Evolutionary conservation across 1,140 invertebrate genomes (phyloP).

Genomic region (Monochamus saltuarius): DNA sequence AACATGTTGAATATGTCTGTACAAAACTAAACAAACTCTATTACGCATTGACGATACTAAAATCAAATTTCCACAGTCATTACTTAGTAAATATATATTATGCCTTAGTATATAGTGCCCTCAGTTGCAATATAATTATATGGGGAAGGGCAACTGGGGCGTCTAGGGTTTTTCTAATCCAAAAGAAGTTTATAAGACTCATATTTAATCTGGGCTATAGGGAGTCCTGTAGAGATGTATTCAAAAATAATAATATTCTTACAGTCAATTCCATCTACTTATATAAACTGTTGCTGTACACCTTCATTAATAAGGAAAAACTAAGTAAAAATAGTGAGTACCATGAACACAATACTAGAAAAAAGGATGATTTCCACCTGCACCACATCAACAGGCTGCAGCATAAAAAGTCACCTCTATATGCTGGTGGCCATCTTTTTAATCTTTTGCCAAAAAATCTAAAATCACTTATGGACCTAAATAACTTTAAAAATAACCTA

Average conservation of each 20-base stretch:
- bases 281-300: not conserved
- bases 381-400: not conserved
- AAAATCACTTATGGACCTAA: not conserved
- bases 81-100: conserved; percentile 3
- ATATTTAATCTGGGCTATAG: not conserved
- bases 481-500: not conserved
- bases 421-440: conserved; percentile 4
- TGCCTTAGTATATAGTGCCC: not conserved
- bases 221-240: too few relatives aligned
- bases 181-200: conserved; percentile 3
- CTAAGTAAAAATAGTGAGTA: not conserved
- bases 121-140: conserved; percentile 1
- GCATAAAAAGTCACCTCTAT: not conserved
- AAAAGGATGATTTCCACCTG: not conserved
- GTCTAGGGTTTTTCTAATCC: not conserved
- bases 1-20: not conserved
- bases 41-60: not conserved
- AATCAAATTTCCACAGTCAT: conserved; percentile 1
- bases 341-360: conserved; percentile 8
- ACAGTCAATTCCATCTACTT: not conserved
- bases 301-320: not conserved
- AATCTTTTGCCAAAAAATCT: conserved; percentile 3
- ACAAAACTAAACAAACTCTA: conserved; percentile 2
- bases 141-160: conserved; percentile 5
- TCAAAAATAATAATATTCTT: not conserved